Evolutionary conservation across 1,140 invertebrate genomes (phyloP).

Genomic region (Pteromalus puparum): DNA sequence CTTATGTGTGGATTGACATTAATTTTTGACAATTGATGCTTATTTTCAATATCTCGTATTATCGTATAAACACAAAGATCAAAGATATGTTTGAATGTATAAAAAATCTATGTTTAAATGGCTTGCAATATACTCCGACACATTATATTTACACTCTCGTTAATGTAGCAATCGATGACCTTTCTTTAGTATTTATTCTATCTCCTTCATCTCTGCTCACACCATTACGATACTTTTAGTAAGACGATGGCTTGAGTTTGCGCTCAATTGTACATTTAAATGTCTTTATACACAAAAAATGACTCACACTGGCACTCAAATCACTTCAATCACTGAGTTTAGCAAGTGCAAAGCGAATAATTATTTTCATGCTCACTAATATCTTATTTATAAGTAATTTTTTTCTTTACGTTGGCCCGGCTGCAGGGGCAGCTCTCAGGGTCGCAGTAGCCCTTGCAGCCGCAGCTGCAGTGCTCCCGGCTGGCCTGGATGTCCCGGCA

Average conservation of each 20-base stretch:
- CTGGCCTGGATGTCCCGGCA: conserved; percentile 94
- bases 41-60: conserved; percentile 26
- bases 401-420: conserved; percentile 91
- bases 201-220: conserved; percentile 17
- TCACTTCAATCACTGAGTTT: conserved; percentile 68
- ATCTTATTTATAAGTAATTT: conserved; percentile 72
- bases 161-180: conserved; percentile 68
- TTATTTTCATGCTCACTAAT: conserved; percentile 64
- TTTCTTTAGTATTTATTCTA: conserved; percentile 42
- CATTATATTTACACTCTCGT: conserved; percentile 66
- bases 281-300: conserved; percentile 75
- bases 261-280: conserved; percentile 72
- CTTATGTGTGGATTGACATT: conserved; percentile 47
- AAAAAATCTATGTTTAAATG: conserved; percentile 71
- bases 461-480: conserved; percentile 95
- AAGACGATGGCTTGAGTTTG: conserved; percentile 73
- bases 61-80: conserved; percentile 45
- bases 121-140: conserved; percentile 55
- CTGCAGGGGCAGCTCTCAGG: conserved; percentile 96
- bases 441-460: conserved; percentile 95
- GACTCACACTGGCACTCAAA: conserved; percentile 69
- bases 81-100: conserved; percentile 59
- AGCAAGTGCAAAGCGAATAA: conserved; percentile 60
- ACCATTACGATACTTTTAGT: conserved; percentile 55
- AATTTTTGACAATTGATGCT: conserved; percentile 49